Percentiles rank a stretch among this genome's conserved stretches.
Conservation (phyloP, 2,797 vertebrate genomes). For the Podargus strigoides region DNA sequence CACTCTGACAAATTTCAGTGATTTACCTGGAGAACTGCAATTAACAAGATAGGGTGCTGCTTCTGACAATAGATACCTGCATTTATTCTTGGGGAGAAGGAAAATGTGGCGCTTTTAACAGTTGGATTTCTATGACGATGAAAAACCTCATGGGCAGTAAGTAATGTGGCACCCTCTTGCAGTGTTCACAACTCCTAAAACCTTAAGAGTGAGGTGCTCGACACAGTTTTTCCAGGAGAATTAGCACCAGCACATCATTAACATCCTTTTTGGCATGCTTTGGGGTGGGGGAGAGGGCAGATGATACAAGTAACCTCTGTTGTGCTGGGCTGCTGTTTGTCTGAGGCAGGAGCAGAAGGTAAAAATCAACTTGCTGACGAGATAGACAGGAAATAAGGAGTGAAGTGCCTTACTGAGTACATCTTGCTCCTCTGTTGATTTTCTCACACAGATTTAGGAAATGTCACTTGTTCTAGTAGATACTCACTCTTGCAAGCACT, state of each 20-base stretch:
- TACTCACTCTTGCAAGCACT: conserved; percentile 85
- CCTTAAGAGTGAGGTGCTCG: not conserved
- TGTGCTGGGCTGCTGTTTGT: not conserved
- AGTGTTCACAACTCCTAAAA: not conserved
- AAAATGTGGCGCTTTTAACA: not conserved
- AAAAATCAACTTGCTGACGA: not conserved
- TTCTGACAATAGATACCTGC: not conserved
- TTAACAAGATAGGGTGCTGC: not conserved
- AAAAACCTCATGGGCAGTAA: not conserved
- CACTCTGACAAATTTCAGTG: not conserved
- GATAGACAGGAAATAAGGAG: not conserved
- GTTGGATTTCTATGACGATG: not conserved
- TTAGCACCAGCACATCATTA: not conserved
- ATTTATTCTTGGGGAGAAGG: not conserved
- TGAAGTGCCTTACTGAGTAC: not conserved
- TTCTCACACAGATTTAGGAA: not conserved
- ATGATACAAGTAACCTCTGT: not conserved
- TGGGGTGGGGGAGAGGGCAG: not conserved
- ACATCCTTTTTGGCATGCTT: not conserved
- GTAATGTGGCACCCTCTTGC: not conserved
- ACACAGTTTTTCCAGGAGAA: not conserved
- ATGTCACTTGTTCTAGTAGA: not conserved
- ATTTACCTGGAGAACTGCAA: not conserved
- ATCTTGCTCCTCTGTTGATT: not conserved
- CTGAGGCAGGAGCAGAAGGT: not conserved